Conservation (phyloP, 1,140 invertebrate genomes). For the Gryllus bimaculatus region DNA sequence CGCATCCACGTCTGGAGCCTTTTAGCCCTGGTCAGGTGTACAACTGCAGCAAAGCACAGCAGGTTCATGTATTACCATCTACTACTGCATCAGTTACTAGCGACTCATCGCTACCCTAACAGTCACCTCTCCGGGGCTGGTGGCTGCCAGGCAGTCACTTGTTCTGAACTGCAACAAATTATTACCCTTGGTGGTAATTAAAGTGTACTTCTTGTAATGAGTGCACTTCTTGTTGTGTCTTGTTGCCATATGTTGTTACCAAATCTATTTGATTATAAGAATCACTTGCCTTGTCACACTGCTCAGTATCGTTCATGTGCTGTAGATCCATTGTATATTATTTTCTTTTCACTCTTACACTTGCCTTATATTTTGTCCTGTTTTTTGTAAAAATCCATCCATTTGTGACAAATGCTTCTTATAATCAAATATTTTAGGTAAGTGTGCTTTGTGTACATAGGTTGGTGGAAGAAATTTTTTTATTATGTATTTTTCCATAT, state of each 20-base stretch:
- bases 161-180: neutral
- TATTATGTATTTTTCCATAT: slow-evolving; percentile 3
- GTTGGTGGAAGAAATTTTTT: neutral
- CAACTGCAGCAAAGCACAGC: slow-evolving; percentile 75
- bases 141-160: neutral
- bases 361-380: neutral
- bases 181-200: neutral
- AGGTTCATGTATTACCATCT: slow-evolving; percentile 72
- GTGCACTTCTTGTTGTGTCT: neutral
- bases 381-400: neutral
- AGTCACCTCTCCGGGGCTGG: neutral
- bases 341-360: neutral
- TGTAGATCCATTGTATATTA: neutral
- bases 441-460: neutral
- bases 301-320: neutral
- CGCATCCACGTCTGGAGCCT: slow-evolving; percentile 63
- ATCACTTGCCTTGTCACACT: neutral
- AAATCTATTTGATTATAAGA: neutral
- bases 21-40: slow-evolving; percentile 82
- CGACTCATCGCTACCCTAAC: slow-evolving; percentile 10
- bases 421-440: neutral
- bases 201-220: neutral
- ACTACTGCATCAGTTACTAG: slow-evolving; percentile 8
- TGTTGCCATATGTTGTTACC: neutral
- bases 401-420: neutral